Conservation (phyloP, 2,888 invertebrate species). For the Pemphredon lugubris region DNA sequence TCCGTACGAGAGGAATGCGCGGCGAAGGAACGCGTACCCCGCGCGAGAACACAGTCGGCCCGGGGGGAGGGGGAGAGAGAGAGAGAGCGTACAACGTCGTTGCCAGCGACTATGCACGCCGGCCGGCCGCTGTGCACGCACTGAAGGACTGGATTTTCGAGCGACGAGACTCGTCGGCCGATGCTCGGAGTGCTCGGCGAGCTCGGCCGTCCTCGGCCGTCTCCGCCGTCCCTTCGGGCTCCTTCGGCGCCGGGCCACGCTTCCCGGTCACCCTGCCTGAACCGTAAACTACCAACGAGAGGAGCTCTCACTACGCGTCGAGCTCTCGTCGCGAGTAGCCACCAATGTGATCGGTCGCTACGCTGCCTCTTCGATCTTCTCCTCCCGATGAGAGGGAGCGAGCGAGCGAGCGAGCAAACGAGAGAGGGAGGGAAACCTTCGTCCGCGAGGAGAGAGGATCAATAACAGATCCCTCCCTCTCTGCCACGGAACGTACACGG, state of each 20-base stretch:
- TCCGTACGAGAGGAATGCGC: slow-evolving; percentile 4
- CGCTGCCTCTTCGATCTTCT: slow-evolving; percentile 5
- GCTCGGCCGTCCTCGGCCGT: slow-evolving; percentile 53
- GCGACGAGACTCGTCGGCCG: slow-evolving; percentile 51
- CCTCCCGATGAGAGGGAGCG: not conserved
- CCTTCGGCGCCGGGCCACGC: slow-evolving; percentile 52
- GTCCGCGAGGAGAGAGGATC: slow-evolving; percentile 65
- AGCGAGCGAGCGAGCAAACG: slow-evolving; percentile 2
- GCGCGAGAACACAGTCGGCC: slow-evolving; percentile 18
- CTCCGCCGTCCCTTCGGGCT: slow-evolving; percentile 47
- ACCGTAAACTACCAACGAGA: slow-evolving; percentile 29
- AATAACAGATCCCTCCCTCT: slow-evolving; percentile 72
- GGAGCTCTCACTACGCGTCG: slow-evolving; percentile 52
- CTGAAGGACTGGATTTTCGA: slow-evolving; percentile 67
- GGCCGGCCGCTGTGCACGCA: slow-evolving; percentile 78
- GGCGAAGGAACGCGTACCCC: not conserved
- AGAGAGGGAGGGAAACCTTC: slow-evolving; percentile 44
- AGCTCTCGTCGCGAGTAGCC: slow-evolving; percentile 53
- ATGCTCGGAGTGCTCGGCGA: slow-evolving; percentile 44
- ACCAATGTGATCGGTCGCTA: slow-evolving; percentile 4
- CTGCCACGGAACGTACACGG: slow-evolving; percentile 38
- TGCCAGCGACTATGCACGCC: slow-evolving; percentile 72
- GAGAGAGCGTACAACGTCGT: slow-evolving; percentile 44
- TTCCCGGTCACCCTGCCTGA: slow-evolving; percentile 46
- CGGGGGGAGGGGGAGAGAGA: slow-evolving; percentile 1